phyloP scores from a whole-genome alignment of 2,888 invertebrate genomes.

The Phragmatobia fuliginosa region DNA sequence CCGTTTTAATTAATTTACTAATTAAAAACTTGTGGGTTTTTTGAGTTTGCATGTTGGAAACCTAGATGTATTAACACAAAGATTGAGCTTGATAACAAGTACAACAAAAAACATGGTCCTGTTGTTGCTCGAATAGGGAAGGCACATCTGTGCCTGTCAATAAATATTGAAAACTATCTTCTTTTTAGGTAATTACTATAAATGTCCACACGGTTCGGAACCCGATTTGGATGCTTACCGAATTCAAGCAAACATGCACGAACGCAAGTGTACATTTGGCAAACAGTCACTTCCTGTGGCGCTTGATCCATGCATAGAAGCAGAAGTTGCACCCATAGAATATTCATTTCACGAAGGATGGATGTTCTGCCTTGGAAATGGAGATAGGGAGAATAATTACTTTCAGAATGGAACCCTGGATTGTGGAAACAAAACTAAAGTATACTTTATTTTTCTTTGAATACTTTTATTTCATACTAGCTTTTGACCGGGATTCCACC shows the following conservation, averaged over 20 bases:
- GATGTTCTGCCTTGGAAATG: conserved; percentile 83
- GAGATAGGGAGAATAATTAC: conserved; percentile 80
- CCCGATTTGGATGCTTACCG: conserved; percentile 78
- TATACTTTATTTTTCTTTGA: conserved; percentile 38
- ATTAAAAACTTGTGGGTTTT: neutral
- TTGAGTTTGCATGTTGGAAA: neutral
- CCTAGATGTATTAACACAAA: neutral
- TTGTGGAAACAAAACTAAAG: conserved; percentile 81
- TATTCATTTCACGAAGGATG: conserved; percentile 82
- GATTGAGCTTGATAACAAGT: neutral
- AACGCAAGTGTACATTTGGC: conserved; percentile 76
- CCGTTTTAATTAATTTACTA: neutral
- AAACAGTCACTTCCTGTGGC: conserved; percentile 66
- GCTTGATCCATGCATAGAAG: conserved; percentile 80
- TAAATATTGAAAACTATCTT: neutral
- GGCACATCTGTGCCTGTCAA: neutral
- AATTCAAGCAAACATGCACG: conserved; percentile 79
- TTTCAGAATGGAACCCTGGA: conserved; percentile 81
- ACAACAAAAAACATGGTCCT: neutral
- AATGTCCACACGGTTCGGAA: conserved; percentile 76
- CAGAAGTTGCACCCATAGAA: conserved; percentile 81
- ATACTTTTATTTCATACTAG: no score
- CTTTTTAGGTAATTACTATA: conserved; percentile 72
- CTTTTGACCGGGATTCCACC: no score
- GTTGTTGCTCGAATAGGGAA: neutral